Conservation (phyloP, 2,888 invertebrate species). For the Pterostichus madidus region DNA sequence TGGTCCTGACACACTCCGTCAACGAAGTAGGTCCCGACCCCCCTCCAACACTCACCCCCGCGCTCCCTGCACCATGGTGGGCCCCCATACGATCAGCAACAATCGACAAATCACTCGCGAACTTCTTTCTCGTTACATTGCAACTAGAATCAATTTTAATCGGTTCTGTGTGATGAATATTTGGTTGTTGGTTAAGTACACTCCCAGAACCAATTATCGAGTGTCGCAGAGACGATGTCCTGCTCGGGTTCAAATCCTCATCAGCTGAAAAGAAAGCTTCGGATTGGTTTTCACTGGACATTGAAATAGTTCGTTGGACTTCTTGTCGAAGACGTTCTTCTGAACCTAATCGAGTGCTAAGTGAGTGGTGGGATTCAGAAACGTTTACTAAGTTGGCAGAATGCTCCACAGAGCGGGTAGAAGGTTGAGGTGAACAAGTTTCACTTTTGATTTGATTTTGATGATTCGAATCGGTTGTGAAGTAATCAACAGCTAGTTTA, state of each 20-base stretch:
- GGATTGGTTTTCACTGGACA: constrained; percentile 93
- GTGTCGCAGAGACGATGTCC: constrained; percentile 84
- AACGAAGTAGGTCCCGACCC: constrained; percentile 73
- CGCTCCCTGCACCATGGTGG: constrained; percentile 75
- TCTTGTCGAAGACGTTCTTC: constrained; percentile 82
- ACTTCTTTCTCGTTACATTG: constrained; percentile 77
- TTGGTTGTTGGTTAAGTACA: constrained; percentile 67
- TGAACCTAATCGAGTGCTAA: constrained; percentile 80
- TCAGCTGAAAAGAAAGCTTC: constrained; percentile 97
- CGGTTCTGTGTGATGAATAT: background rate
- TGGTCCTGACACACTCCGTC: constrained; percentile 73
- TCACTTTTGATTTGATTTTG: too few relatives aligned
- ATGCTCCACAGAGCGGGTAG: constrained; percentile 72
- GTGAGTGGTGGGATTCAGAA: constrained; percentile 85
- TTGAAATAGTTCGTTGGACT: constrained; percentile 89
- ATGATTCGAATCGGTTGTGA: constrained; percentile 75
- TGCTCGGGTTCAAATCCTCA: constrained; percentile 87
- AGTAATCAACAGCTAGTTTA: constrained; percentile 89
- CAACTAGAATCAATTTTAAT: background rate
- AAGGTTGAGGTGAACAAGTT: constrained; percentile 75
- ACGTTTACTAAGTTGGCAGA: constrained; percentile 76
- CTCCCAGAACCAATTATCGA: constrained; percentile 83
- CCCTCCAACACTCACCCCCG: constrained; percentile 63
- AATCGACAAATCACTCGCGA: constrained; percentile 81
- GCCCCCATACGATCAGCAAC: constrained; percentile 74